phyloP scores from a whole-genome alignment of 2,888 invertebrate species.

The Conistra vaccinii region DNA sequence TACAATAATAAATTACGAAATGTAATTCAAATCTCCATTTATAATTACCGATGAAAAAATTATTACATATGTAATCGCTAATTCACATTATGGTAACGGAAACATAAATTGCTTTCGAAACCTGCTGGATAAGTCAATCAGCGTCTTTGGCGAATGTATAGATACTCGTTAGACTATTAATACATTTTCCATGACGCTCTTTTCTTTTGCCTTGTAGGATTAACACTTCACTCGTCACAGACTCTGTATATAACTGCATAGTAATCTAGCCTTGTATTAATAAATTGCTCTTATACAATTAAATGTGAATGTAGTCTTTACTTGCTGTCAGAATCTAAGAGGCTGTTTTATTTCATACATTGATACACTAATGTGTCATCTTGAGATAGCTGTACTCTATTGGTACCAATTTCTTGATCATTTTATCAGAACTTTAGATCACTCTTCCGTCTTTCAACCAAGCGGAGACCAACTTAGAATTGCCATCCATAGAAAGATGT shows the following conservation, averaged over 20 bases:
- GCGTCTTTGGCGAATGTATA: constrained; percentile 29
- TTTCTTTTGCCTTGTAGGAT: constrained; percentile 40
- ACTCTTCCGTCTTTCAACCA: too few species aligned
- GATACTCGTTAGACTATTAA: constrained; percentile 35
- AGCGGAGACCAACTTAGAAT: background rate
- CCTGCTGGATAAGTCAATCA: constrained; percentile 58
- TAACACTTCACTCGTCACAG: constrained; percentile 4
- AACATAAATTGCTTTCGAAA: constrained; percentile 63
- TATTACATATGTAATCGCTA: constrained; percentile 46
- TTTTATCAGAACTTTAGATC: background rate
- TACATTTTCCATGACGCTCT: constrained; percentile 34
- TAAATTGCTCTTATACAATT: constrained; percentile 11
- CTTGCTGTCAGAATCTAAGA: constrained; percentile 8
- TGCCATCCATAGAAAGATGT: background rate
- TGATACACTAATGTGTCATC: background rate
- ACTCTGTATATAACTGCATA: constrained; percentile 6
- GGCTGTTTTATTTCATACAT: background rate
- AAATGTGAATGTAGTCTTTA: constrained; percentile 16
- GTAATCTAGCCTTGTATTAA: constrained; percentile 27
- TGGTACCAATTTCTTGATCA: background rate
- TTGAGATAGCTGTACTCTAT: background rate
- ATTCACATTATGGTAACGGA: constrained; percentile 51
- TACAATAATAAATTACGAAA: constrained; percentile 35
- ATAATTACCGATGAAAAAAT: constrained; percentile 51
- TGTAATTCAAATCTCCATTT: constrained; percentile 29